Base-by-base conservation (phyloP, 53 echinoderm and acorn worm species). In the Zoroaster sp. region DNA sequence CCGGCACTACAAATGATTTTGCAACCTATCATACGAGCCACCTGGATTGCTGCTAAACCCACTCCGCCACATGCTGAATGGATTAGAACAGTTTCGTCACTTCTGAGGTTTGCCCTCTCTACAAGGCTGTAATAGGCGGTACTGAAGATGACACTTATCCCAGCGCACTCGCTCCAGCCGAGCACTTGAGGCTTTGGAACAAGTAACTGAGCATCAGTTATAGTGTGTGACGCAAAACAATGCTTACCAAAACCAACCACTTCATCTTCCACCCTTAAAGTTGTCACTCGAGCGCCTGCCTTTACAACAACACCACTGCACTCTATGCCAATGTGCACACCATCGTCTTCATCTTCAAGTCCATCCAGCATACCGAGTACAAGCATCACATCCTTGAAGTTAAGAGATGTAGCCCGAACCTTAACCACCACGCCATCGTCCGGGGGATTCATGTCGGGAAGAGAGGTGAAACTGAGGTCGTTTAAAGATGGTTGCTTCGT, bases 71-170 rank as follows among this genome's bases (percentile, higher is more conserved):
- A 83, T 4, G 94, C 72, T 7, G 94, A 92, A 40, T 88, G 91
- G 30, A 96, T 88, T 4, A 96, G 71, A 59, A 94, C 55, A 12
- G 88, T 90, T 36, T 96, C 94, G 13, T 91, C 94, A 8, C 71
- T 89, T n/a, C 52, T 47, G 17, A 96, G 52, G 37, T 91, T 92
- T 18, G 92, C 94, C 79, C 96, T 86, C 68, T 94, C 89, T 4
- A 96, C 63, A 1, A 96, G 78, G 42, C 92, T 88, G 81, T 91
- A 49, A 72, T 96, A 94, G 4, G 96, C 92, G 35, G 90, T 72
- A 40, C 90, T n/a, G 86, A 96, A 96, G 5, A 86, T 51, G 4
- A 91, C 68, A 49, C 94, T 74, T 23, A 83, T 88, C 4, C 93
- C 80, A 6, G 94, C 90, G 51, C 76, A 71, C 25, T 94, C 92